Evolutionary conservation across 2,113 vertebrate genomes (phyloP), one percentile per base, ranked within the genome.

Genomic region (Eolophus roseicapilla): DNA sequence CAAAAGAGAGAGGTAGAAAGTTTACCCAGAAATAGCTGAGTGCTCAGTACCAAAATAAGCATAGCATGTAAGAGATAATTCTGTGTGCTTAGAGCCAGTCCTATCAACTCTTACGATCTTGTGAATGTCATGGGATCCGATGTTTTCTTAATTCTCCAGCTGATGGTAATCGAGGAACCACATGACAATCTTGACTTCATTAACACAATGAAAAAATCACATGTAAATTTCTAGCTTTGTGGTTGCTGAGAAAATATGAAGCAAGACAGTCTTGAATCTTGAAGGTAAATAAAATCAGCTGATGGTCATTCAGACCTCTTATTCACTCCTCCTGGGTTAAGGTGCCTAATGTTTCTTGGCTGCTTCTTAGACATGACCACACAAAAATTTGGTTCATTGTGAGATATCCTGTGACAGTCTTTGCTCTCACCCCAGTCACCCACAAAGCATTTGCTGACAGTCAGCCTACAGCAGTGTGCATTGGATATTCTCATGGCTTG

Each of bases 91-190:
- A 63, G 23, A 90, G 31, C 5, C 49, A 70, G 63, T 41, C 19
- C 41, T 43, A 62, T 60, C 39, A 25, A 31, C 31, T 43, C 65
- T 90, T 43, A 70, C 17, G 18, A 27, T 74, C 96, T 95, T 44
- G 18, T 95, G 96, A 73, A 82, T 91, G 81, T 95, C 94, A 95
- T 82, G 89, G 39, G 94, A 82, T 85, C 62, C 37, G 81, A 55
- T 18, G 29, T 65, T 82, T 62, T 87, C 77, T 89, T 60, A 50
- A 64, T 84, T 91, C 60, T 71, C 47, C 4, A 2, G 47, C 47
- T 44, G 86, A 96, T 84, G 60, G 44, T 65, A 93, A 82, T 95
- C 39, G 2, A 85, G 70, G 77, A 92, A 57, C 77, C 91, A 85
- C 89, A 87, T 89, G 91, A 92, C 71, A 49, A 80, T 76, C 37